These are phyloP conservation scores for Netelia inedita DNA, from an alignment of 2,888 invertebrate species.

Conservation along the genomic window DNA sequence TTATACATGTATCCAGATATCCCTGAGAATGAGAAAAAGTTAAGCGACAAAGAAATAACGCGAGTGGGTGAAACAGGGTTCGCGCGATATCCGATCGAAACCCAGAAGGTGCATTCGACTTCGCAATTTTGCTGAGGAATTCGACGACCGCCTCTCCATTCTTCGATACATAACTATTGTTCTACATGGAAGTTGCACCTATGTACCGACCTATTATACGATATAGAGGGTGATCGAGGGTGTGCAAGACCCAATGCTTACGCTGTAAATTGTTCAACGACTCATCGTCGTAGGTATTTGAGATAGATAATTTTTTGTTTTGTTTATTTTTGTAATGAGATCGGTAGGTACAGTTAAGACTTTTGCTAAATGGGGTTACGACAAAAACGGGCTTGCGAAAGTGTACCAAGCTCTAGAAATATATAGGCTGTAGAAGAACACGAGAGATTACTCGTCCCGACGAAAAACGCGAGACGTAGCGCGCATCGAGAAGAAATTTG, in stretches of 20 bases:
- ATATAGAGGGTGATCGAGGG: not conserved
- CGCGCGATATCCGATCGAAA: conserved; percentile 54
- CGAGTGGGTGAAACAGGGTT: conserved; percentile 43
- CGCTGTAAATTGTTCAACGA: no score
- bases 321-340: not conserved
- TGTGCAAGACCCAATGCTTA: no score
- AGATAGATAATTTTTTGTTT: not conserved
- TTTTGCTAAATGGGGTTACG: not conserved
- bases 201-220: not conserved
- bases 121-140: conserved; percentile 53
- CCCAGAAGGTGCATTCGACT: conserved; percentile 58
- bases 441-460: not conserved
- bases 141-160: conserved; percentile 19
- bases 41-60: conserved; percentile 53
- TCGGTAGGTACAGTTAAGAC: not conserved
- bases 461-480: conserved; percentile 9
- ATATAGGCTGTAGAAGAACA: conserved; percentile 9
- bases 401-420: not conserved
- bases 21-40: conserved; percentile 50
- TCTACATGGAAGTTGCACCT: not conserved
- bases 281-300: no score
- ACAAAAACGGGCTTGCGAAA: not conserved
- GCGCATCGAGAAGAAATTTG: conserved; percentile 19
- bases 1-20: conserved; percentile 55
- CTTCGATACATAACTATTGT: conserved; percentile 21